These are phyloP conservation scores for Leptoclinus maculatus DNA, from an alignment of 2,797 vertebrate species.

Conservation along the genomic window DNA sequence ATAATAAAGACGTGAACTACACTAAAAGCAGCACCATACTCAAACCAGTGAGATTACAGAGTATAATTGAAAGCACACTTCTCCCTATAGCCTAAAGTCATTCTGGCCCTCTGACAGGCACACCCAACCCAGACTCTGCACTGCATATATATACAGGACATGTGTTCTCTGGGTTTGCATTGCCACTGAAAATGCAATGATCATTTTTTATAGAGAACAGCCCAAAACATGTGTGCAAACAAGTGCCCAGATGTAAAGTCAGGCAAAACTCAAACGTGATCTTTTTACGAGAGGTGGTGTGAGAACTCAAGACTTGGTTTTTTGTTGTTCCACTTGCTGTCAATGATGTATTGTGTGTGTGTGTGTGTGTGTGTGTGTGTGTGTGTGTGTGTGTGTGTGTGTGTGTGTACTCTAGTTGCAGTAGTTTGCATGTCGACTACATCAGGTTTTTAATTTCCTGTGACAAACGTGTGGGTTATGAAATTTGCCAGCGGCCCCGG, in stretches of 20 bases:
- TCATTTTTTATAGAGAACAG: conserved; percentile 33
- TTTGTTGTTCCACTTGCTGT: conserved; percentile 30
- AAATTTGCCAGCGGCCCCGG: conserved; percentile 40
- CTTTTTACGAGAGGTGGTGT: conserved; percentile 15
- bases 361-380: not conserved
- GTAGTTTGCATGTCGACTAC: conserved; percentile 32
- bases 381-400: not conserved
- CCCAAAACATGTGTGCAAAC: conserved; percentile 31
- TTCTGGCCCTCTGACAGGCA: conserved; percentile 38
- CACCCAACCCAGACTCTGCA: conserved; percentile 15
- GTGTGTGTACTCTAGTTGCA: conserved; percentile 2
- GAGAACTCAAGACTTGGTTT: conserved; percentile 10
- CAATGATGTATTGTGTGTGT: not conserved
- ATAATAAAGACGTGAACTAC: not conserved
- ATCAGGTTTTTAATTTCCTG: conserved; percentile 66
- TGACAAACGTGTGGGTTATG: conserved; percentile 46
- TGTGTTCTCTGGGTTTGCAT: conserved; percentile 34
- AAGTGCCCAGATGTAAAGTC: conserved; percentile 13
- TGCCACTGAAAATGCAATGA: conserved; percentile 37
- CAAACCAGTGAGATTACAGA: conserved; percentile 23
- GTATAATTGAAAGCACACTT: conserved; percentile 58
- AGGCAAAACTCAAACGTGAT: conserved; percentile 26
- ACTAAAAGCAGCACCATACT: conserved; percentile 9
- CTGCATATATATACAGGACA: conserved; percentile 22
- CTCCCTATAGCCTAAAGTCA: conserved; percentile 33